Percentiles rank a stretch among this genome's conserved stretches.
Evolutionary conservation across 2,888 invertebrate species (phyloP).

Genomic region (Boloria selene): DNA sequence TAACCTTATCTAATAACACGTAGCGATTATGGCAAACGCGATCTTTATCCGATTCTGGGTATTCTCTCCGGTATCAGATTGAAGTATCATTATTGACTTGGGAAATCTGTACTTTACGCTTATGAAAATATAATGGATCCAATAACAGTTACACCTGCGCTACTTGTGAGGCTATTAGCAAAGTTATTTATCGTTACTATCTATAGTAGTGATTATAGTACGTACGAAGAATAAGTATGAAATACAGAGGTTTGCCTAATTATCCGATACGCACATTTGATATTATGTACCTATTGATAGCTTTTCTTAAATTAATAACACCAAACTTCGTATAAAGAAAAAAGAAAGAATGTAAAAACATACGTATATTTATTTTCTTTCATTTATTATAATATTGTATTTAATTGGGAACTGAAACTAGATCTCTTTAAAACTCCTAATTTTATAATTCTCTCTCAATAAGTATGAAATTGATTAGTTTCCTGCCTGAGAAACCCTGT

Average conservation of each 20-base stretch:
- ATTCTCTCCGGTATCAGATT: slow-evolving; percentile 24
- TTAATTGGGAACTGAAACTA: too few relatives aligned
- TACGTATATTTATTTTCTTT: background rate
- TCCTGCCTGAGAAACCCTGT: slow-evolving; percentile 19
- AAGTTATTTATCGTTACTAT: background rate
- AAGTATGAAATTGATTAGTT: slow-evolving; percentile 14
- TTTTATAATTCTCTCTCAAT: background rate
- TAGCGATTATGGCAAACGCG: slow-evolving; percentile 24
- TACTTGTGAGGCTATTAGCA: background rate
- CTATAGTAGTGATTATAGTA: background rate
- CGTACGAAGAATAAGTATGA: too few relatives aligned
- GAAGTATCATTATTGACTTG: slow-evolving; percentile 36
- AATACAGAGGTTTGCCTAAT: background rate
- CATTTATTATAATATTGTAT: too few relatives aligned
- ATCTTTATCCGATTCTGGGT: slow-evolving; percentile 30
- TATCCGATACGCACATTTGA: too few relatives aligned
- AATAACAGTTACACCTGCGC: slow-evolving; percentile 11
- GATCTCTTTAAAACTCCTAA: too few relatives aligned
- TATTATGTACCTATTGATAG: too few relatives aligned
- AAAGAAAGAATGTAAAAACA: too few relatives aligned
- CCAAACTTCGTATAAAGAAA: too few relatives aligned
- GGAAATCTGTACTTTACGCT: slow-evolving; percentile 33
- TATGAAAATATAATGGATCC: slow-evolving; percentile 34
- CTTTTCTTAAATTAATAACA: too few relatives aligned
- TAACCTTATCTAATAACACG: slow-evolving; percentile 1